Evolutionary conservation across 2,797 vertebrate species (phyloP), one percentile per base, ranked within the genome.

Genomic region (Pelodytes ibericus): DNA sequence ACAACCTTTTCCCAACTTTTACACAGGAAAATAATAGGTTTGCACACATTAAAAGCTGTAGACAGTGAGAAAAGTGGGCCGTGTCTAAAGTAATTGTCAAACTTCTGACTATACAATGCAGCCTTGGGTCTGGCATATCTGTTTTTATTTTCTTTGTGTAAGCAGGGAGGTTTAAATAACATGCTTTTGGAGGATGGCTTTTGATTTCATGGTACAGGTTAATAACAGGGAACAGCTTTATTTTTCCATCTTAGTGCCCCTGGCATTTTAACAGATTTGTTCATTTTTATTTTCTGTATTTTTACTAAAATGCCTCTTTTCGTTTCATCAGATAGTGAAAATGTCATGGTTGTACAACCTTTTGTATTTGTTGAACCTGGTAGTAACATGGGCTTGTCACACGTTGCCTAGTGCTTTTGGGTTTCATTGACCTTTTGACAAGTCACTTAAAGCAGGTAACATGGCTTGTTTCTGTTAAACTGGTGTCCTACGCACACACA

Each of bases 401-500:
- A 84, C 78, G 82, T 2, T 88, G 86, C 86, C 85, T 85, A 87
- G 86, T 74, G 69, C 71, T 82, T 85, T n/a, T 81, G 86, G 86
- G 89, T 88, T 88, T 80, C 80, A 84, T 81, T 87, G 88, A 85
- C 86, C 84, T 85, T 64, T 89, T 88, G 85, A 91, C 88, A 84
- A 83, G 87, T 90, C 81, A 85, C 78, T 89, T 90, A 91, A 90
- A 88, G 92, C 91, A 92, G 87, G 87, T 90, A 90, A 91, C 91
- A 89, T 93, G 86, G 88, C 92, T 94, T 91, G 89, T 93, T 93
- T 94, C 89, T 89, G 88, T 91, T 91, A 90, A 91, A 90, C 90
- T 91, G 87, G 87, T 92, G 90, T 91, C 91, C 91, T 88, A 88
- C 11, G 84, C n/a, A 41, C 47, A 39, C 63, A 66, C 20, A 91